Evolutionary conservation across 2,888 invertebrate genomes (phyloP), one percentile per base, ranked within the genome.

Genomic region (Eupeodes latifasciatus): DNA sequence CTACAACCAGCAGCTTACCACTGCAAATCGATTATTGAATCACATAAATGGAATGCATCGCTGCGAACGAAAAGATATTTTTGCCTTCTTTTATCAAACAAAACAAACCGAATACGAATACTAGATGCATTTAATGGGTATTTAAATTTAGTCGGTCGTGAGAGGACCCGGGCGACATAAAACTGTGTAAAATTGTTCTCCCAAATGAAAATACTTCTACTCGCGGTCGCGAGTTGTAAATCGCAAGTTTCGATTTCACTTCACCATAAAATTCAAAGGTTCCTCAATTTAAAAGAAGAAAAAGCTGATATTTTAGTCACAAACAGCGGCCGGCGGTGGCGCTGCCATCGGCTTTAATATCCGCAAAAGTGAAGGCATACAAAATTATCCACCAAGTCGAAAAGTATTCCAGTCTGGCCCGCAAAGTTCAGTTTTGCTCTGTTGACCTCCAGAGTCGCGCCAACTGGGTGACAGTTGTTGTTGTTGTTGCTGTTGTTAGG

Each of bases 71-170:
- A 57, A 57, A 55, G 19, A 72, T 62, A 66, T 55, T 64, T 49
- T 14, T 64, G 67, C 67, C 47, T 66, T 49, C 47, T 49, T 72
- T 76, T 74, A 75, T 87, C 72, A 80, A 75, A 75, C n/a, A 36
- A 27, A 27, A 27, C 0, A 3, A 27, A 27, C 27, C 27, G 27
- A 27, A 27, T 27, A 27, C 27, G 59, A 49, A 80, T 64, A 74
- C 78, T 72, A n/a, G 27, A 27, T 27, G 27, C n/a, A 74, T 67
- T 78, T 78, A 85, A 85, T 78, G 74, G 85, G 74, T 81, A 85
- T 87, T 87, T 80, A 81, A 84, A 87, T 87, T 87, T 87, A 36
- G 80, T 67, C 88, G 81, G 88, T 88, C 85, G 88, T 88, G 88
- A 88, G 88, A 88, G 78, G 85, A 88, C 88, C 81, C 88, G 57